Conservation (phyloP, 2,113 vertebrate species). For the Balaenoptera acutorostrata region DNA sequence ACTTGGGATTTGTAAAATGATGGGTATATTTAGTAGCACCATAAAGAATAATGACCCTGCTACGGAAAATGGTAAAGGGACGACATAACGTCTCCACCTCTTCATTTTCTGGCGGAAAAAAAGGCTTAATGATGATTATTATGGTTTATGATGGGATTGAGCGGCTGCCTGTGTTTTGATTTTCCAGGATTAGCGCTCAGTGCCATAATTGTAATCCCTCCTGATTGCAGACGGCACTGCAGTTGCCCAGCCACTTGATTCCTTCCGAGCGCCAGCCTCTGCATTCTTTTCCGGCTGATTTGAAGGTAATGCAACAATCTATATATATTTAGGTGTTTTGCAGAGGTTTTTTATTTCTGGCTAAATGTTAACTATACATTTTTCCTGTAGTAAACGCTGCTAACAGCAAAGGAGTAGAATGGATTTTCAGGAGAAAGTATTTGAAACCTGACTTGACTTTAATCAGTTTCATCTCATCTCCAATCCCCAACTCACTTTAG, state of each 20-base stretch:
- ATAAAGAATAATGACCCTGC: slow-evolving; percentile 55
- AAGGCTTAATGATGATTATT: slow-evolving; percentile 74
- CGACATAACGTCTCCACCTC: slow-evolving; percentile 39
- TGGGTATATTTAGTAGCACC: slow-evolving; percentile 35
- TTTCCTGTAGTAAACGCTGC: slow-evolving; percentile 30
- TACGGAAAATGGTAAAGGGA: slow-evolving; percentile 54
- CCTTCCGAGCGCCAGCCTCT: slow-evolving; percentile 23
- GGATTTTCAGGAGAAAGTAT: neutral
- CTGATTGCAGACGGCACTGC: slow-evolving; percentile 59
- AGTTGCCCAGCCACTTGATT: neutral
- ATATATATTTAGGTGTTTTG: slow-evolving; percentile 79
- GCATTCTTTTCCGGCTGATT: slow-evolving; percentile 63
- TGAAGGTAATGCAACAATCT: slow-evolving; percentile 74
- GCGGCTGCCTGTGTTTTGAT: slow-evolving; percentile 76
- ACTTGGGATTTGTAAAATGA: slow-evolving; percentile 17
- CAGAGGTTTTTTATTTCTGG: slow-evolving; percentile 64
- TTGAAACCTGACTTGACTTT: slow-evolving; percentile 15
- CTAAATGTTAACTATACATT: slow-evolving; percentile 60
- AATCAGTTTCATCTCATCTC: neutral
- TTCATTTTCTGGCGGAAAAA: slow-evolving; percentile 63
- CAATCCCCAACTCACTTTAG: neutral
- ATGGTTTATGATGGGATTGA: slow-evolving; percentile 69
- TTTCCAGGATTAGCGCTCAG: slow-evolving; percentile 64
- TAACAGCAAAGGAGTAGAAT: neutral
- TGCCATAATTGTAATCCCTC: slow-evolving; percentile 62